These are phyloP conservation scores for Amphiduros pacificus DNA, from an alignment of 2,888 invertebrate genomes.

Conservation along the genomic window DNA sequence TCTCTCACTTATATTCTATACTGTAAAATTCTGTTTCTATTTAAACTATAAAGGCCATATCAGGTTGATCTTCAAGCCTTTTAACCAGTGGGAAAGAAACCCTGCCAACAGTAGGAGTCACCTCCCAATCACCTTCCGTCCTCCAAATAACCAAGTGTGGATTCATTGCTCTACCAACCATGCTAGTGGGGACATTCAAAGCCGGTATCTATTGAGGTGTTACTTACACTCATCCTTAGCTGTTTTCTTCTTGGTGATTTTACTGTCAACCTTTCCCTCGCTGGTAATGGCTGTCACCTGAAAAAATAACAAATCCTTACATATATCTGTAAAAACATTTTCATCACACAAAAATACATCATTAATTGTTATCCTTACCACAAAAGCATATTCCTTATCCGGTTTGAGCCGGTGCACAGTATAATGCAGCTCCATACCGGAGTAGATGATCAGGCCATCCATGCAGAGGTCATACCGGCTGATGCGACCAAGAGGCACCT, in stretches of 20 bases:
- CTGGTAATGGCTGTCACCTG: slow-evolving; percentile 55
- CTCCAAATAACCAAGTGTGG: too few relatives aligned
- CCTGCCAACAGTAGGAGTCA: too few relatives aligned
- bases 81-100: too few relatives aligned
- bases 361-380: slow-evolving; percentile 29
- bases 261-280: slow-evolving; percentile 59
- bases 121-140: too few relatives aligned
- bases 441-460: slow-evolving; percentile 54
- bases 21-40: too few relatives aligned
- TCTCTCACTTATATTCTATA: too few relatives aligned
- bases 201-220: not conserved
- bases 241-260: slow-evolving; percentile 53
- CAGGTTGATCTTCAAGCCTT: too few relatives aligned
- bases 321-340: not conserved
- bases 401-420: slow-evolving; percentile 49
- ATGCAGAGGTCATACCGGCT: slow-evolving; percentile 55
- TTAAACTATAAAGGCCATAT: too few relatives aligned
- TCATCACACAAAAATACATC: not conserved
- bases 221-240: slow-evolving; percentile 58
- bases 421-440: slow-evolving; percentile 52
- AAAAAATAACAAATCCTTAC: slow-evolving; percentile 2
- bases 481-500: slow-evolving; percentile 54
- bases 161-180: too few relatives aligned
- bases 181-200: too few relatives aligned
- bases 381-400: slow-evolving; percentile 57